phyloP scores from a whole-genome alignment of 2,113 vertebrate species.

The Danio rerio region DNA sequence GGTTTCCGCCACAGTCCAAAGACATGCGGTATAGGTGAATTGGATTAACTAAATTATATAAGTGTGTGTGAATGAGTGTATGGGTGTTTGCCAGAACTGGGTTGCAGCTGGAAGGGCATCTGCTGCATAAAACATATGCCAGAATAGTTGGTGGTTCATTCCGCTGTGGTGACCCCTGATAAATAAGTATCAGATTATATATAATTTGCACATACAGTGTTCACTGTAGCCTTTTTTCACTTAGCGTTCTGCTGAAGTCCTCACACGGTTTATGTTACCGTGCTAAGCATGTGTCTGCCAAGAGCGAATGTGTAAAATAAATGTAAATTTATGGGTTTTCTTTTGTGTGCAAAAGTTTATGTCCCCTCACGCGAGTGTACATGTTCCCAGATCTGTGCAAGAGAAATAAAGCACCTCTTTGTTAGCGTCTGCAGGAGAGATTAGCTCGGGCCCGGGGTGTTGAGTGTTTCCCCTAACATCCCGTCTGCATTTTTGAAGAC shows the following conservation, averaged over 20 bases:
- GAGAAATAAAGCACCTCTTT: constrained; percentile 3
- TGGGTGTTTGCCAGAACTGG: too few relatives aligned
- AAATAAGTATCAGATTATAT: too few relatives aligned
- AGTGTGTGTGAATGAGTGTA: too few relatives aligned
- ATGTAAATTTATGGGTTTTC: constrained; percentile 21
- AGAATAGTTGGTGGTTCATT: too few relatives aligned
- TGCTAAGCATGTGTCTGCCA: not conserved
- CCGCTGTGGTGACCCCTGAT: too few relatives aligned
- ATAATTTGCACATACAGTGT: too few relatives aligned
- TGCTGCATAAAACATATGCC: too few relatives aligned
- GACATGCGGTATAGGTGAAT: too few relatives aligned
- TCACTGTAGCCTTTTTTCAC: not conserved
- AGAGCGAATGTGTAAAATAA: constrained; percentile 7
- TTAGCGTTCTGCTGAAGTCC: not conserved
- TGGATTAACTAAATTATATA: too few relatives aligned
- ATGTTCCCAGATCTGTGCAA: not conserved
- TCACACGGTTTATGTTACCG: not conserved
- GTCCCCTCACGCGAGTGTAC: not conserved
- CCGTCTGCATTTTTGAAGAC: constrained; percentile 66
- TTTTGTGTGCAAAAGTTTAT: not conserved
- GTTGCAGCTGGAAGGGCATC: too few relatives aligned
- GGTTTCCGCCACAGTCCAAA: too few relatives aligned
- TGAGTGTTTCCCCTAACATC: constrained; percentile 60
- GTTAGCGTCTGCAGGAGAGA: constrained; percentile 43
- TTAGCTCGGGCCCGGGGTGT: constrained; percentile 26